Base-by-base conservation (phyloP, 2,888 invertebrate species). In the Pseudanteris insignis region DNA sequence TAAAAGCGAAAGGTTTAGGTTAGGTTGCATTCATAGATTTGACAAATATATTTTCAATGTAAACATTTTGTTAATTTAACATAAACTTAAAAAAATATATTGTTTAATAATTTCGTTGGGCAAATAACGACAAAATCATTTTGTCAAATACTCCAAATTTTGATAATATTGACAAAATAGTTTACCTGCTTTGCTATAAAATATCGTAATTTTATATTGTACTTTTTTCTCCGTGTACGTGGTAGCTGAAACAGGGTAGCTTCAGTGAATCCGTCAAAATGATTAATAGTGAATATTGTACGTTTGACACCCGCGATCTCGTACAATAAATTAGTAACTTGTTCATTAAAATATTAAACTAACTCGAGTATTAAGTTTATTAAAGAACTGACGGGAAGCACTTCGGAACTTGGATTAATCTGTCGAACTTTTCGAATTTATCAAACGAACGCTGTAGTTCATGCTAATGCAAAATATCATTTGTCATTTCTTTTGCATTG, bases 331-430 rank as follows among this genome's bases (percentile, higher is more conserved):
- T 71, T 76, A 74, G 73, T 72, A 78, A 79, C 78, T 78, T 78
- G 73, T 76, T 77, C 79, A 79, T 79, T 77, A 79, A 77, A 77
- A 77, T 70, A 72, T 76, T 76, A 74, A 78, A 41, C 38, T 15
- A 53, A 51, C 41, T 43, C 33, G 11, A 75, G 77, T 75, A 75
- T 77, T 77, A 79, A 79, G 78, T 77, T 77, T 67, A 68, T 71
- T 68, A 70, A 70, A 70, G 70, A 75, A 76, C n/a, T n/a, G n/a
- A n/a, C 71, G 30, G 48, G 30, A 34, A 37, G 67, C 69, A 73
- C 74, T 75, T 73, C 62, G 68, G 70, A 69, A 70, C 72, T 76
- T 66, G 74, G 75, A 77, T 77, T 75, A 77, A 73, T 74, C 70
- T 77, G 76, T 77, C 77, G 68, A 77, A 77, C 70, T 74, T 63